Base-by-base conservation (phyloP, 2,888 invertebrate species). In the Tenthredo distinguenda region DNA sequence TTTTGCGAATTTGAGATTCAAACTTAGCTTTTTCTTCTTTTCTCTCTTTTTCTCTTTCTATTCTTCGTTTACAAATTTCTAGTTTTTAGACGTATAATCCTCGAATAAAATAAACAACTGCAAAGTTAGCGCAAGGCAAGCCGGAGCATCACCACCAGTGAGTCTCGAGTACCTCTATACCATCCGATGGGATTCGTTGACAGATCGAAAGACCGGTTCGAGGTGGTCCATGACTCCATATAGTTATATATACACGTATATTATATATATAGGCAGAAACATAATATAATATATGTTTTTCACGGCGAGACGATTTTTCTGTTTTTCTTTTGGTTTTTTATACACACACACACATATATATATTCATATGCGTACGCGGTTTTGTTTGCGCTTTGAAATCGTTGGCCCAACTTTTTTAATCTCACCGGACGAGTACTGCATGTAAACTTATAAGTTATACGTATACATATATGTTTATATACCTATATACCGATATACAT, bases 141-240 rank as follows among this genome's bases (percentile, higher is more conserved):
- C n/a, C 6, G 7, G 2, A 47, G 74, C 21, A 21, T 47, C 71
- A 62, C 10, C 37, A 40, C 40, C 37, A 37, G 34, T 34, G 62
- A 37, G 71, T 37, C n/a, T 71, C 15, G 37, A 71, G 71, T 71
- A n/a, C 34, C 15, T 65, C 3, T 18, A 18, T 26, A 79, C 79
- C 31, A 55, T 79, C 34, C 58, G 79, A 79, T 37, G 79, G 10
- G 58, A 50, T 79, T 47, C 55, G 79, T 79, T 79, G 79, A 79
- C 79, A 79, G 79, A 79, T 79, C 79, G 79, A 58, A 76, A 79
- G 37, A 79, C 79, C 79, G 79, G 79, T 79, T 79, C 50, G 79
- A 79, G 79, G 79, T 79, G 79, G 79, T 79, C 79, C 79, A 55
- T n/a, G 55, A 18, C 15, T 37, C n/a, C 3, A 18, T 37, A 18